phyloP scores from a whole-genome alignment of 2,113 vertebrate species.

The Brienomyrus brachyistius region DNA sequence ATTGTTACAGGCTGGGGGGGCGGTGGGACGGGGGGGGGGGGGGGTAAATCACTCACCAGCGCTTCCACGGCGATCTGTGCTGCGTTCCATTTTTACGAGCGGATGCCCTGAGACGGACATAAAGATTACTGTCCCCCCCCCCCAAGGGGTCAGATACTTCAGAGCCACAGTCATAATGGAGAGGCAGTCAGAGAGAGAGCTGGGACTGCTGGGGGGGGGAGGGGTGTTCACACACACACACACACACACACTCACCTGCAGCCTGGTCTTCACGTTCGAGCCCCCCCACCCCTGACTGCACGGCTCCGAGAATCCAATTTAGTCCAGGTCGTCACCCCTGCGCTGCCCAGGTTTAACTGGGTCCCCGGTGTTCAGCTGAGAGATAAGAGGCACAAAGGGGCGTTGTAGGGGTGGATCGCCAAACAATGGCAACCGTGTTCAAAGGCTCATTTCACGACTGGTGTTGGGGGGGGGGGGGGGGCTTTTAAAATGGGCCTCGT shows the following conservation, averaged over 20 bases:
- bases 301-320: conserved; percentile 18
- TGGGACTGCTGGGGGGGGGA: neutral
- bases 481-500: neutral
- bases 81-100: conserved; percentile 23
- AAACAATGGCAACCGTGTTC: conserved; percentile 14
- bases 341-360: neutral
- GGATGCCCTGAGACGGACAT: conserved; percentile 27
- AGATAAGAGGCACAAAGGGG: conserved; percentile 19
- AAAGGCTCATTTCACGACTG: neutral
- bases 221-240: neutral
- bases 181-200: neutral
- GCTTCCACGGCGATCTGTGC: conserved; percentile 54
- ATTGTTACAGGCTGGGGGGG: too few species aligned
- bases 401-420: neutral
- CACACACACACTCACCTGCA: neutral
- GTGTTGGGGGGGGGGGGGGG: neutral
- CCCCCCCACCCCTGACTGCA: neutral
- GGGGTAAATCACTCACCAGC: too few species aligned
- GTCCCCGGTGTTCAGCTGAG: neutral
- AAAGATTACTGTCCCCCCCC: conserved; percentile 19
- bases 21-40: too few species aligned
- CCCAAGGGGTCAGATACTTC: neutral
- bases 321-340: conserved; percentile 14
- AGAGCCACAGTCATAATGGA: conserved; percentile 23
- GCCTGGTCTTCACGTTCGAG: neutral